phyloP scores from a whole-genome alignment of 2,113 vertebrate species.

The Tragelaphus imberbis region DNA sequence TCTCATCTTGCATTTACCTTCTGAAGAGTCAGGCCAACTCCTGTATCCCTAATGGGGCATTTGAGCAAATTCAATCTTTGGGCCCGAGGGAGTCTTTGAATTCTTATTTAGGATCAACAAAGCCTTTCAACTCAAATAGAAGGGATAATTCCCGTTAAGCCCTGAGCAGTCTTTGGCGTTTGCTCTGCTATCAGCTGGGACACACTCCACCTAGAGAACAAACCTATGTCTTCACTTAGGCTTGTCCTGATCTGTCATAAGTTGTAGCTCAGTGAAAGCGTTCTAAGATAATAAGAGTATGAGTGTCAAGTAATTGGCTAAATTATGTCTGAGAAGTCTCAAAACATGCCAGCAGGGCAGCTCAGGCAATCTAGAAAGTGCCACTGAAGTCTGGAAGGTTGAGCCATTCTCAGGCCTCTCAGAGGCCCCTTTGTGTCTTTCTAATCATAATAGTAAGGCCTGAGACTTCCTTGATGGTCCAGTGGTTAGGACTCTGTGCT shows the following conservation, averaged over 20 bases:
- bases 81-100: neutral
- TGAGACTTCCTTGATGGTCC: neutral
- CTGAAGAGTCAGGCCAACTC: neutral
- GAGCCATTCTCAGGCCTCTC: neutral
- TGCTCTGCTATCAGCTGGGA: slow-evolving; percentile 24
- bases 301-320: slow-evolving; percentile 45
- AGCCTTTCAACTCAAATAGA: slow-evolving; percentile 46
- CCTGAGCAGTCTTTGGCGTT: slow-evolving; percentile 1
- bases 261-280: slow-evolving; percentile 42
- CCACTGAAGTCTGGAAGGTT: neutral
- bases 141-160: slow-evolving; percentile 1
- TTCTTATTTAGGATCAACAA: slow-evolving; percentile 14
- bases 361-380: neutral
- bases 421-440: neutral
- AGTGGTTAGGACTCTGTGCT: neutral
- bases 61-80: neutral
- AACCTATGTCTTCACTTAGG: slow-evolving; percentile 59
- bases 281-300: slow-evolving; percentile 37
- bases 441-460: neutral
- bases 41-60: neutral
- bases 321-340: neutral
- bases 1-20: neutral
- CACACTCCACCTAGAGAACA: neutral
- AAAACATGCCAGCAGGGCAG: neutral
- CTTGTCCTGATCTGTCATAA: slow-evolving; percentile 57